Evolutionary conservation across 2,888 invertebrate species (phyloP).

Genomic region (Metellina segmentata): DNA sequence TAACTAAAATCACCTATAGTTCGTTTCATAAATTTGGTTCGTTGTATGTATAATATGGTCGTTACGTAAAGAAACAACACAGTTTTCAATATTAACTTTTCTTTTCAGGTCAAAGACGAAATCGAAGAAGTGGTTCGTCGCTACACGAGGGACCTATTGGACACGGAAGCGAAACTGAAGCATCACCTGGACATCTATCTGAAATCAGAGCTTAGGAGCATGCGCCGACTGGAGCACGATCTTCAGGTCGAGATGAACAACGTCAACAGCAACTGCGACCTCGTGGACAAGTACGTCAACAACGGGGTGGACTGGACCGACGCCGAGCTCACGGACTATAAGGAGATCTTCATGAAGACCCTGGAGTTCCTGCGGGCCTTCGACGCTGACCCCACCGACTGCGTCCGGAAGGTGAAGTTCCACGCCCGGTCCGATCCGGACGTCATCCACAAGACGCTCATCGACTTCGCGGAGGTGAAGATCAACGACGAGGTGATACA

Average conservation of each 20-base stretch:
- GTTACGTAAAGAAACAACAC: neutral
- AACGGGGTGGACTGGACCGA: conserved; percentile 78
- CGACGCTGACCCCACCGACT: conserved; percentile 94
- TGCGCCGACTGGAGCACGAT: conserved; percentile 94
- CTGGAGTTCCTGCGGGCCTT: conserved; percentile 96
- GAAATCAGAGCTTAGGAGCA: conserved; percentile 91
- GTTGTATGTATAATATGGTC: no score
- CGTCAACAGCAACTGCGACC: conserved; percentile 97
- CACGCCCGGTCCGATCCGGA: conserved; percentile 95
- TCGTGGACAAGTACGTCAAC: conserved; percentile 92
- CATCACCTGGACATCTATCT: conserved; percentile 91
- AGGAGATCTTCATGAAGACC: conserved; percentile 96
- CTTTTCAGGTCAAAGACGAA: conserved; percentile 90
- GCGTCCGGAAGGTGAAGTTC: conserved; percentile 87
- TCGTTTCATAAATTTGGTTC: neutral
- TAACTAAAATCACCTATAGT: no score
- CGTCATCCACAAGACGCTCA: conserved; percentile 92
- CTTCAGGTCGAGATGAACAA: conserved; percentile 96
- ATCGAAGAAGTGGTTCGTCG: conserved; percentile 90
- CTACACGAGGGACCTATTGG: conserved; percentile 80
- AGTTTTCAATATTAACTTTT: neutral
- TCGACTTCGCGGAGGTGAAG: conserved; percentile 93
- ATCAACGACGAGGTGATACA: conserved; percentile 86
- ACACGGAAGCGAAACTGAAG: conserved; percentile 84
- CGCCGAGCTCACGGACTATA: conserved; percentile 87